A percentile compares a stretch with the other conserved stretches of the same genome.
Conservation (phyloP, 2,113 vertebrate species). For the Puffinus mauretanicus region DNA sequence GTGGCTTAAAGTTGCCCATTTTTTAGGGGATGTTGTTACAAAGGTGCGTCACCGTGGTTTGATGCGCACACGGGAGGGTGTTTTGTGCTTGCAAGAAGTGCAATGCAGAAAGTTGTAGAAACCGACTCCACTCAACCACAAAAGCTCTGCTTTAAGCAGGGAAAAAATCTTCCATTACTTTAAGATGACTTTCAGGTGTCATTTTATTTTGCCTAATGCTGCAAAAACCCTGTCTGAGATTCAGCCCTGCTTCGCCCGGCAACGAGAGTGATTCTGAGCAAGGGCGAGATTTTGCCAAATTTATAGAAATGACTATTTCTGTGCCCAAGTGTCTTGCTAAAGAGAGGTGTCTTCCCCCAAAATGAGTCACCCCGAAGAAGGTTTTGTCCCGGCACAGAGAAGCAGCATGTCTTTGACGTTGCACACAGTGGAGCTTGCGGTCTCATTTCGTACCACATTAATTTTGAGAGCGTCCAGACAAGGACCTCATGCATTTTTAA, state of each 20-base stretch:
- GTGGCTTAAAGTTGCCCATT: neutral
- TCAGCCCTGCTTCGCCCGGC: rapidly evolving
- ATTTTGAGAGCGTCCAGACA: neutral
- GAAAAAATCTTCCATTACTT: neutral
- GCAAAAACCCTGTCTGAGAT: rapidly evolving
- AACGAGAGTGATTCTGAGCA: neutral
- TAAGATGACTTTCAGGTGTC: neutral
- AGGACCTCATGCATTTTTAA: neutral
- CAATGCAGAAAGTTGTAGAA: neutral
- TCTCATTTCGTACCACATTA: rapidly evolving
- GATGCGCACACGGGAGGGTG: rapidly evolving
- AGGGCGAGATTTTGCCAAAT: neutral
- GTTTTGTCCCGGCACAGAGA: neutral
- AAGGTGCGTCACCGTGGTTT: neutral
- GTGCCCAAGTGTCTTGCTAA: neutral
- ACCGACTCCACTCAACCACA: rapidly evolving
- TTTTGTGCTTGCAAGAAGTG: neutral
- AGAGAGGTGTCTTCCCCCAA: neutral
- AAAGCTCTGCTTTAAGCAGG: neutral
- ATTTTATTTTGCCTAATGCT: neutral
- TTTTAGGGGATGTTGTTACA: neutral
- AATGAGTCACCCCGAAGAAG: neutral
- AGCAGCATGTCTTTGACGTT: neutral
- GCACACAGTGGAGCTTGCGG: rapidly evolving
- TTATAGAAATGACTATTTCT: neutral